Base-by-base conservation (phyloP, 2,113 vertebrate genomes). In the Charadrius vociferus region DNA sequence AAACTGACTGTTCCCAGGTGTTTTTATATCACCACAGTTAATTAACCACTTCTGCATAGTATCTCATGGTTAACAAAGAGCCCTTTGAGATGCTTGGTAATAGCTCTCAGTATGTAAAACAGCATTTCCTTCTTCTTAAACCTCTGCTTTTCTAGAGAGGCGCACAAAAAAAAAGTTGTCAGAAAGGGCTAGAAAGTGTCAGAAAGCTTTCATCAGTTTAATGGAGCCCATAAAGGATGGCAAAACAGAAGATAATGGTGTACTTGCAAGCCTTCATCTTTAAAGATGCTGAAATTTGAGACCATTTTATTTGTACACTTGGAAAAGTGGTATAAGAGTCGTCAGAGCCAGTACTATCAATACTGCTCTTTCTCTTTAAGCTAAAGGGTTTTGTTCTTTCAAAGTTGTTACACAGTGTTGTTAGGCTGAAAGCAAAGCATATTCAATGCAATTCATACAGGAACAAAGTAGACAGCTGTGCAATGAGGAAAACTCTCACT, bases 261-360 rank as follows among this genome's bases (percentile, higher is more conserved):
- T 67, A 20, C 37, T 79, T 81, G 39, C 36, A 89, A 78, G 19
- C 19, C 34, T 93, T 92, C 65, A 63, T 84, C 61, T 91, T 89
- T 89, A 91, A 71, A 41, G 49, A 67, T 49, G 30, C 37, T 95
- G 90, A 95, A 58, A 95, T 95, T 52, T 56, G n/a, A 96, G 68
- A 73, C 18, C 7, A 55, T 88, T 95, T 80, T 88, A 63, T 79
- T 88, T 68, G 45, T 71, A 47, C 7, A 0, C 65, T 78, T 86
- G n/a, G 55, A 86, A 94, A 93, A 94, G 27, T 37, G 41, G 16
- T 74, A 19, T 27, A 37, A 62, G 59, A 45, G 19, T 93, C 45
- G 37, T 79, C 78, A 75, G 78, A 93, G 83, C n/a, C 47, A 80
- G 24, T 36, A 36, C 24, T 49, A 23, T 86, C 63, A 79, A 79